Base-by-base conservation (phyloP, 1,140 invertebrate species). In the Diprion similis region DNA sequence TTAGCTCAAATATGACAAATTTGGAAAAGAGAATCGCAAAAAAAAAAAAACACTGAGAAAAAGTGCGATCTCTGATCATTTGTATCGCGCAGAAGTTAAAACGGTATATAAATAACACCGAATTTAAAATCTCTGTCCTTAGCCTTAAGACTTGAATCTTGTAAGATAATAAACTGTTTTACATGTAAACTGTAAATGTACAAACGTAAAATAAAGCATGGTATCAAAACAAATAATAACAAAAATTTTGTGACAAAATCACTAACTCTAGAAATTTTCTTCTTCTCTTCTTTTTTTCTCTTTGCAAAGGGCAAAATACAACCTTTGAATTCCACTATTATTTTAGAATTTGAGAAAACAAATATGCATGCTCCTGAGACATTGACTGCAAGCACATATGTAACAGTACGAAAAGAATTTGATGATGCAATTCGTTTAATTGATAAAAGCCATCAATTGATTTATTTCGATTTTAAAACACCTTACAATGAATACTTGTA, bases 371-470 rank as follows among this genome's bases (percentile, higher is more conserved):
- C 2, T 37, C 24, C 24, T 37, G 24, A 37, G 1, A 37, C 24
- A 37, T 4, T 37, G 24, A 37, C 24, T 37, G n/a, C 11, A 59
- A 59, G 51, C 48, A 24, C 37, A 73, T 11, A 69, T 51, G 37
- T 68, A 66, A 19, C 59, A 70, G 19, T 11, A 18, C 8, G 17
- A 72, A 71, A n/a, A 74, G n/a, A 66, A 80, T 73, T 37, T 78
- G 80, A 75, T 78, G 24, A 37, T 37, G 75, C 71, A 76, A 76
- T 74, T 66, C 71, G 72, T 78, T 78, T 74, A 83, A 81, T 80
- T 80, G 76, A 82, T 68, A 81, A 79, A 80, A 80, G 77, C 59
- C 37, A 79, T 80, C 74, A 77, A 77, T 74, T 77, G 77, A 83
- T 80, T 81, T 82, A 78, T 79, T 81, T 78, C 59, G 47, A 75